Base-by-base conservation (phyloP, 1,140 invertebrate genomes). In the Tetramorium alpestre region DNA sequence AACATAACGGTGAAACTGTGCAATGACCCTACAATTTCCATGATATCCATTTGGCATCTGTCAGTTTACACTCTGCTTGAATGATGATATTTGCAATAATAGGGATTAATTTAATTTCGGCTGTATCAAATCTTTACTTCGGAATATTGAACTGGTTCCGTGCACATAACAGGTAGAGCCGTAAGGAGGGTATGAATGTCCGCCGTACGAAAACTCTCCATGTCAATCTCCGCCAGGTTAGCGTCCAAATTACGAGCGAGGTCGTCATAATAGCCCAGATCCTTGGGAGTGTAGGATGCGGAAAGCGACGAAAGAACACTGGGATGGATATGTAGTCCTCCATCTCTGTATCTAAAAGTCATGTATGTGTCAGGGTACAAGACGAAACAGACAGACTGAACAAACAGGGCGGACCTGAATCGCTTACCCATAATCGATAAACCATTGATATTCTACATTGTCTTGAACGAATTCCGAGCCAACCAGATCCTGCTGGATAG, bases 181-280 rank as follows among this genome's bases (percentile, higher is more conserved):
- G 97, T 97, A 64, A 98, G 96, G 91, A 98, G 96, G 84, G 97
- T 98, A 92, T 98, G 97, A 92, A 99, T 99, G 93, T 99, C 98
- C 94, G 98, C 97, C 10, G 98, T 98, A 87, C 97, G 97, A 95
- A 98, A 99, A 93, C 98, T 98, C 95, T 99, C 98, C 97, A 99
- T 99, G 94, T 99, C 98, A 49, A 98, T 98, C 95, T 99, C 98
- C 38, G 98, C 98, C 89, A 99, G 96, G 94, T 99, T 99, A 78
- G 98, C 98, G 95, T 99, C 98, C 93, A 99, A 96, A 94, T 99
- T 98, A 92, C 98, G 97, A 56, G 98, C 97, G 87, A 98, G 95
- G 92, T 98, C 98, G 93, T 98, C 98, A 93, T 98, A 98, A 90
- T 97, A 97, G 78, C 97, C 96, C 80, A 97, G 94, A 91, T 97